Conservation (phyloP, 2,113 vertebrate species). For the Solea solea region DNA sequence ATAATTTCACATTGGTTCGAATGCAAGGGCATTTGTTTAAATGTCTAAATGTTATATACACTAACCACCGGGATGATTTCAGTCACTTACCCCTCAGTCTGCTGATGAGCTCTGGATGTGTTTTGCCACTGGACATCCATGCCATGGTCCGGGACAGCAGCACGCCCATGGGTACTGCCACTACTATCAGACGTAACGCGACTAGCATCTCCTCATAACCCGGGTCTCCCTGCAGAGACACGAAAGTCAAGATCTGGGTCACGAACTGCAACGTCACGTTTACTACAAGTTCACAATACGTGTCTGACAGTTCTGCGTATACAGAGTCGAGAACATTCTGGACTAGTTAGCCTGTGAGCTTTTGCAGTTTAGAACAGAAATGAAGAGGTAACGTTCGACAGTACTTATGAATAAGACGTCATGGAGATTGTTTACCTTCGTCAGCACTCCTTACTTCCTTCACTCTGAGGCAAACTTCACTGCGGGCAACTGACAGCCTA, state of each 20-base stretch:
- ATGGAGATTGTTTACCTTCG: conserved; percentile 58
- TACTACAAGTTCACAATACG: too few species aligned
- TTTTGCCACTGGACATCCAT: conserved; percentile 90
- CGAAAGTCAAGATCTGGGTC: not conserved
- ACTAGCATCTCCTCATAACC: conserved; percentile 81
- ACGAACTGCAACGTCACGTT: too few species aligned
- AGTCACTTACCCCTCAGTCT: conserved; percentile 84
- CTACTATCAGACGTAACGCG: conserved; percentile 57
- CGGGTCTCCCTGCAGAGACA: conserved; percentile 49
- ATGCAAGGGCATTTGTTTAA: too few species aligned
- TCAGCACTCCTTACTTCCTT: conserved; percentile 18
- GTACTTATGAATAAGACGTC: not conserved
- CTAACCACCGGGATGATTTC: not conserved
- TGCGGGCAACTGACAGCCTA: not conserved
- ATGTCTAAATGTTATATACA: too few species aligned
- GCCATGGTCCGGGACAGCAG: conserved; percentile 89
- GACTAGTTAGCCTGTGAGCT: conserved; percentile 4
- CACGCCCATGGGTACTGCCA: conserved; percentile 87
- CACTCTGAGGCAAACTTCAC: not conserved
- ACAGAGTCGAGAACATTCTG: not conserved
- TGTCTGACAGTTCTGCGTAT: not conserved
- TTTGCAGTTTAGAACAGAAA: not conserved
- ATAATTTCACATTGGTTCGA: too few species aligned
- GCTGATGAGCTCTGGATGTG: conserved; percentile 86
- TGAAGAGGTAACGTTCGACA: not conserved